These are phyloP conservation scores for Dendrophyllia cribrosa DNA, from an alignment of 64 coral and sea anemone genomes.

Conservation along the genomic window DNA sequence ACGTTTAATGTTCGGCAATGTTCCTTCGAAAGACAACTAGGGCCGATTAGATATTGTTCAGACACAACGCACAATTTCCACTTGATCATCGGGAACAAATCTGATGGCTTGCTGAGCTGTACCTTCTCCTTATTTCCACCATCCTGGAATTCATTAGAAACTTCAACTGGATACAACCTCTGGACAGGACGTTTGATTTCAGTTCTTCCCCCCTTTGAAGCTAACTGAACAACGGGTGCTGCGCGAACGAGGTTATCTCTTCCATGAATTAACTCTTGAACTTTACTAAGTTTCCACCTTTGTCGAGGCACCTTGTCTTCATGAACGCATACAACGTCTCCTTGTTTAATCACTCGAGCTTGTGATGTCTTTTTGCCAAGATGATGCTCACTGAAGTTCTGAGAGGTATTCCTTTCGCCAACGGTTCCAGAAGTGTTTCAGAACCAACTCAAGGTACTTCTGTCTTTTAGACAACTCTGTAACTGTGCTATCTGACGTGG, in stretches of 20 bases:
- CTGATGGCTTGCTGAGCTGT: background rate
- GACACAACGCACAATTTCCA: background rate
- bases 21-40: background rate
- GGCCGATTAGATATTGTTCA: background rate
- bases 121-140: background rate
- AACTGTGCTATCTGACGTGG: too few species aligned
- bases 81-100: background rate
- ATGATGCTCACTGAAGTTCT: background rate
- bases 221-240: background rate
- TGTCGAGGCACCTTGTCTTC: background rate
- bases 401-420: slow-evolving; percentile 8
- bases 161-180: slow-evolving; percentile 17
- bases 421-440: too few species aligned
- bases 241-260: background rate
- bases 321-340: too few species aligned
- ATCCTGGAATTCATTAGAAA: background rate
- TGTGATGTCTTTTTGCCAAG: background rate
- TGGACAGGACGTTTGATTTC: slow-evolving; percentile 19
- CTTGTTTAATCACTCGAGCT: background rate
- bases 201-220: background rate
- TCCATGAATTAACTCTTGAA: slow-evolving; percentile 10
- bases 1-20: background rate
- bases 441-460: too few species aligned
- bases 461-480: too few species aligned
- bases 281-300: slow-evolving; percentile 9